Evolutionary conservation across 2,888 invertebrate genomes (phyloP).

Genomic region (Gandaritis pyraliata): DNA sequence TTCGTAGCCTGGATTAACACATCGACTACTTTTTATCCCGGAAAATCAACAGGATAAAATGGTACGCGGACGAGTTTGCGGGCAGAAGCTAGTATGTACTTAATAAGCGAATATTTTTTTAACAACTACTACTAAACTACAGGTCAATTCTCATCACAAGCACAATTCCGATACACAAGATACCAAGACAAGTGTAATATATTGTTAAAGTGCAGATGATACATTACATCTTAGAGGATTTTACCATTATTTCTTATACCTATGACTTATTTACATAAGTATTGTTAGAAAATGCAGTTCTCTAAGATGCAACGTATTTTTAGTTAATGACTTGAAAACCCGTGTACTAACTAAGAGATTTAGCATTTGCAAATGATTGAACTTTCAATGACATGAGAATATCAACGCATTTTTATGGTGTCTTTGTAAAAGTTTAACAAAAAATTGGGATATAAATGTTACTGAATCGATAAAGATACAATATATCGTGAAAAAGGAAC

Average conservation of each 20-base stretch:
- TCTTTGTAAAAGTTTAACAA: background rate
- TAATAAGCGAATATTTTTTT: background rate
- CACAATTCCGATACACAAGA: background rate
- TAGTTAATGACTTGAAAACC: background rate
- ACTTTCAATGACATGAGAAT: background rate
- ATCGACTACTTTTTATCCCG: too few species aligned
- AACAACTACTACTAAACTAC: background rate
- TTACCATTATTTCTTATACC: too few species aligned
- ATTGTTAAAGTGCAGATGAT: too few species aligned
- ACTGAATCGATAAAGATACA: too few species aligned
- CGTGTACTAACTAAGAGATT: background rate
- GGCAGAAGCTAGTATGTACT: background rate
- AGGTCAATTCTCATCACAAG: background rate
- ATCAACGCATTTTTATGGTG: slow-evolving; percentile 12
- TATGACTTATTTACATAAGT: too few species aligned
- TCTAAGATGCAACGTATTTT: background rate
- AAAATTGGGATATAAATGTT: background rate
- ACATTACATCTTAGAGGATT: too few species aligned
- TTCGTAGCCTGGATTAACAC: too few species aligned
- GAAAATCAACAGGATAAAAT: too few species aligned
- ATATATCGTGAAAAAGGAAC: too few species aligned
- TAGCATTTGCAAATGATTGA: background rate
- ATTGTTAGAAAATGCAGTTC: background rate
- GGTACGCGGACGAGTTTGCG: too few species aligned
- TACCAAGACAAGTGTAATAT: background rate